Evolutionary conservation across 2,113 vertebrate species (phyloP).

Genomic region (Mus musculus): GRCm39 chr2:101786501-101787000

Average conservation of each 20-base stretch:
- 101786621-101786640: slow-evolving; percentile 45
- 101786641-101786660: slow-evolving; percentile 48
- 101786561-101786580: slow-evolving; percentile 8
- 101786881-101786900: background rate
- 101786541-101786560: background rate
- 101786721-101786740: slow-evolving; percentile 77
- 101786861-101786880: background rate
- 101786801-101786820: slow-evolving; percentile 66
- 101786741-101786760: slow-evolving; percentile 74
- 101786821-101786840: slow-evolving; percentile 71
- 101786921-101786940: background rate
- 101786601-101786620: background rate
- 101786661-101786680: slow-evolving; percentile 30
- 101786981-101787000: background rate
- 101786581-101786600: background rate
- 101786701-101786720: slow-evolving; percentile 80
- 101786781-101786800: slow-evolving; percentile 58
- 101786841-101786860: slow-evolving; percentile 49
- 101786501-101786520: background rate
- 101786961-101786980: rapidly evolving
- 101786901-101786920: background rate
- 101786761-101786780: slow-evolving; percentile 66
- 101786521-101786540: background rate
- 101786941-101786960: background rate
- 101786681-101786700: slow-evolving; percentile 77